Base-by-base conservation (phyloP, 2,888 invertebrate species). In the Archaeoteleia sp. region DNA sequence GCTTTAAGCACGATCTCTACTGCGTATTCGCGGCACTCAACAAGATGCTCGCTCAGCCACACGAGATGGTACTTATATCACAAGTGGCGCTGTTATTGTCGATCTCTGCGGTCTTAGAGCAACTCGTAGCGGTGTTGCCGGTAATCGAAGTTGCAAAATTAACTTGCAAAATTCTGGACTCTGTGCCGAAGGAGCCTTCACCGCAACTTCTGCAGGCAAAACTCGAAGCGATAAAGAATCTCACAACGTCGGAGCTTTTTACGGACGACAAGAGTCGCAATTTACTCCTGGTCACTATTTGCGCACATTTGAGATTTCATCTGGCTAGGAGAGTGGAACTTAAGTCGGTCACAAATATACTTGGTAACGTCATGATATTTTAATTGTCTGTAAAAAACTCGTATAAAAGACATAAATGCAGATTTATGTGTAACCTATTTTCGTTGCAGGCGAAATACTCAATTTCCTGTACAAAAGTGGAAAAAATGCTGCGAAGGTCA, bases 221-320 rank as follows among this genome's bases (percentile, higher is more conserved):
- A 77, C 87, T 97, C 4, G 89, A 90, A 1, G 94, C 95, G 0
- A 92, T 96, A 1, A 92, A 93, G 79, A 93, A 95, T 81, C 88
- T 95, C 37, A 91, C 94, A 2, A 90, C 90, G 7, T 91, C 93
- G 10, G 89, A 90, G 76, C 85, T 67, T n/a, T 93, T 95, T 77
- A 90, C 90, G 60, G 91, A 92, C 79, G 91, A 91, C 83, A 96
- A 95, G 85, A 95, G 95, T 1, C 90, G 97, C 57, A 92, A 92
- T 78, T 90, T 95, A 54, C 88, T 97, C 2, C 87, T 97, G 13
- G 91, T 92, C 0, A 93, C 94, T 1, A 93, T 94, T 20, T 95
- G 96, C 81, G 91, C 93, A 71, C 96, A 97, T 78, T 85, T 97
- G 29, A 90, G 95, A 20, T 90, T 92, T 13, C 96, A 97, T 81